Evolutionary conservation across 2,888 invertebrate species (phyloP).

Genomic region (Pristionchus arcanus): DNA sequence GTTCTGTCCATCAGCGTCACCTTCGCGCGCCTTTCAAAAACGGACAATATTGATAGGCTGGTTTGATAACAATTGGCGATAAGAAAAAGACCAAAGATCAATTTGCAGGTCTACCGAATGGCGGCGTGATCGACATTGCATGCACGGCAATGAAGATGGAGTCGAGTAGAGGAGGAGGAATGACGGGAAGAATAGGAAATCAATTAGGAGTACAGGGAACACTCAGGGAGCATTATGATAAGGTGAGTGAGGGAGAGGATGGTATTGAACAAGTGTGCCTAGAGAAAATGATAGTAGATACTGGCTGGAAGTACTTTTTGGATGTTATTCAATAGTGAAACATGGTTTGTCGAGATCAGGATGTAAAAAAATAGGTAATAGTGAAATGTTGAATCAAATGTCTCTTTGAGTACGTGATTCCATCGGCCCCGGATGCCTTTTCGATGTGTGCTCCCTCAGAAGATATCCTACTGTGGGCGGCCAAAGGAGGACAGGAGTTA

Average conservation of each 20-base stretch:
- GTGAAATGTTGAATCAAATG: neutral
- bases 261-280: neutral
- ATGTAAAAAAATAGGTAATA: neutral
- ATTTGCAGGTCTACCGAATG: neutral
- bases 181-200: neutral
- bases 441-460: constrained; percentile 20
- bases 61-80: neutral
- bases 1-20: neutral
- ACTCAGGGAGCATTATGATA: neutral
- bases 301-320: too few relatives aligned
- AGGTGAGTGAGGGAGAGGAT: neutral
- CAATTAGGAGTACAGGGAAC: neutral
- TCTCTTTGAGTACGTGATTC: neutral
- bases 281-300: too few relatives aligned
- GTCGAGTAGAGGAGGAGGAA: neutral
- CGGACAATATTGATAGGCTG: neutral
- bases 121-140: constrained; percentile 4
- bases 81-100: neutral
- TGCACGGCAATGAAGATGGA: neutral
- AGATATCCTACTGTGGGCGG: constrained; percentile 9
- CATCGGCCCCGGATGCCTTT: neutral
- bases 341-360: too few relatives aligned
- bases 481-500: neutral
- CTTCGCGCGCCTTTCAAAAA: neutral
- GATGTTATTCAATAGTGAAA: too few relatives aligned